Evolutionary conservation across 37 sponge, comb jelly and placozoan genomes (phyloP).

Genomic region (Dysidea cf. avara): DNA sequence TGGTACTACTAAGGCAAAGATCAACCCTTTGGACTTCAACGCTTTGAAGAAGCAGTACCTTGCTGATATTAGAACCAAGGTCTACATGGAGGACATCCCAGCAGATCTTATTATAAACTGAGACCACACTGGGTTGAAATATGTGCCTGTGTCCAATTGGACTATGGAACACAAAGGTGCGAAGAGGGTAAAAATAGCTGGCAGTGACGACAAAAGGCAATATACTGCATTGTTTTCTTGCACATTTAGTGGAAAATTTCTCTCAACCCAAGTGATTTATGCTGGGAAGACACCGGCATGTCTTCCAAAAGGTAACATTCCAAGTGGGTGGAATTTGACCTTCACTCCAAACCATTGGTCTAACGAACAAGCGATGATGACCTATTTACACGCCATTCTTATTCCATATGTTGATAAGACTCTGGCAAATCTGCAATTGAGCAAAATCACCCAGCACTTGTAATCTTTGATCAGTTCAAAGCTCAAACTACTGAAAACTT

Average conservation of each 20-base stretch:
- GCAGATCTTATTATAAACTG: slow-evolving; percentile 15
- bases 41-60: slow-evolving; percentile 16
- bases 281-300: slow-evolving; percentile 20
- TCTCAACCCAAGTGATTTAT: slow-evolving; percentile 15
- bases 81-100: too few species aligned
- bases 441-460: slow-evolving; percentile 8
- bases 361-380: too few species aligned
- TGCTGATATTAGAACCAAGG: slow-evolving; percentile 5
- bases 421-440: too few species aligned
- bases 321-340: too few species aligned
- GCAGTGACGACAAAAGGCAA: slow-evolving; percentile 31
- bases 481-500: too few species aligned
- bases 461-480: slow-evolving; percentile 33
- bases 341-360: too few species aligned
- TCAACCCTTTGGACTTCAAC: slow-evolving; percentile 6
- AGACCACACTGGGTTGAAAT: too few species aligned
- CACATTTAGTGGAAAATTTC: slow-evolving; percentile 14
- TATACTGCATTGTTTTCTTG: slow-evolving; percentile 16
- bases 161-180: too few species aligned
- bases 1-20: slow-evolving; percentile 10
- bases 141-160: too few species aligned
- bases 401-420: too few species aligned
- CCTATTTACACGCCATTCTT: too few species aligned
- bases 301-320: slow-evolving; percentile 14
- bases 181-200: slow-evolving; percentile 9